Base-by-base conservation (phyloP, 2,888 invertebrate species). In the Acrobasis suavella region DNA sequence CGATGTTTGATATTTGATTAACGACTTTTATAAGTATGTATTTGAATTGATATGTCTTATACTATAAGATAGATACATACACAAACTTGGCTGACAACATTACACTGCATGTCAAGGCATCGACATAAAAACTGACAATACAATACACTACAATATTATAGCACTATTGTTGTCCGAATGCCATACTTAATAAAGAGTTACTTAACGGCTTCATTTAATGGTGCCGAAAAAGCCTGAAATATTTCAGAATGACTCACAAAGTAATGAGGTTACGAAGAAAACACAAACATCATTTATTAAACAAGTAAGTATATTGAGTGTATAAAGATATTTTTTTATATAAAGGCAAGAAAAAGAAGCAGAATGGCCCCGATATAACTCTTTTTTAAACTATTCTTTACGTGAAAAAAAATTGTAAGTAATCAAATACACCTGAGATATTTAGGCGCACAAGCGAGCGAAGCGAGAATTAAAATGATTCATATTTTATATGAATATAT, bases 141-240 rank as follows among this genome's bases (percentile, higher is more conserved):
- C 42, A 22, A 17, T 62, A 50, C n/a, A 50, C 49, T 39, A 37
- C 12, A 55, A 58, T 58, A 52, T 61, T 61, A 60, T 60, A 51
- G 42, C 32, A 22, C 52, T 58, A 64, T 65, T 65, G 65, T 63
- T 62, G 10, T 59, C 12, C 38, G 50, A 38, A 59, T 59, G 39
- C 59, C 50, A 38, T 50, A 39, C 50, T 59, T 38, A 39, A 54
- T 60, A 63, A 58, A 61, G 37, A 54, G 46, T 15, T n/a, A 1
- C 51, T 39, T 12, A 62, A 68, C 64, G 58, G 58, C 64, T 65
- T 65, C 60, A 64, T 66, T 64, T 58, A 63, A 54, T 54, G 64
- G 61, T 62, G 58, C 62, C 66, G 63, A 68, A 68, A 65, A 66
- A 65, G 62, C 37, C 16, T 46, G 5, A 54, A 52, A 42, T 32